phyloP scores from a whole-genome alignment of 2,888 invertebrate genomes.

The Polydrusus tereticollis region DNA sequence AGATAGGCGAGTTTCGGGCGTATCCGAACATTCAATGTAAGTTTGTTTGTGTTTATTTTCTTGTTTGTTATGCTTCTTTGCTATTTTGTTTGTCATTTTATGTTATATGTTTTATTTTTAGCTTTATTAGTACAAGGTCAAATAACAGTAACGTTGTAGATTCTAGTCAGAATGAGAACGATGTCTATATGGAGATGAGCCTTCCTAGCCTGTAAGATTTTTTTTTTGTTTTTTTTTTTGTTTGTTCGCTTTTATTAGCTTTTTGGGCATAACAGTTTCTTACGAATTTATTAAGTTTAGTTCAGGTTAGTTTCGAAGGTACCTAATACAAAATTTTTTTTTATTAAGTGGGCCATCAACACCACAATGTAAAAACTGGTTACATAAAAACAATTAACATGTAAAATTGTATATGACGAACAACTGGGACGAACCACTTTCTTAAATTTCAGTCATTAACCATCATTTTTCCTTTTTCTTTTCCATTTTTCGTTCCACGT shows the following conservation, averaged over 20 bases:
- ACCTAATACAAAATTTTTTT: no score
- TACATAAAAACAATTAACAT: no score
- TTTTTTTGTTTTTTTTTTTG: slow-evolving; percentile 8
- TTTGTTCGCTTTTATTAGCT: neutral
- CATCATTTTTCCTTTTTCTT: no score
- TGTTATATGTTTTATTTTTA: slow-evolving; percentile 26
- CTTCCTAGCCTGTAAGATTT: slow-evolving; percentile 38
- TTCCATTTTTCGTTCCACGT: no score
- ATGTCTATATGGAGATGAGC: slow-evolving; percentile 44
- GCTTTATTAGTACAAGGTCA: slow-evolving; percentile 38
- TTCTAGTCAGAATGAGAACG: slow-evolving; percentile 29
- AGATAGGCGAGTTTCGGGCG: slow-evolving; percentile 71
- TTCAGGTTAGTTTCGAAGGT: no score
- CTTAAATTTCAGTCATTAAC: no score
- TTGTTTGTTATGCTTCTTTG: neutral
- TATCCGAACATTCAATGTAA: slow-evolving; percentile 73
- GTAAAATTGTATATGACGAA: no score
- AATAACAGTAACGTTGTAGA: slow-evolving; percentile 18
- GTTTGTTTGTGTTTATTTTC: slow-evolving; percentile 56
- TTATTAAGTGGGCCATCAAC: no score
- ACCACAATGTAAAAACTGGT: no score
- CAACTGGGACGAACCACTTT: no score
- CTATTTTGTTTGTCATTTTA: neutral
- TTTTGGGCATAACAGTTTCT: no score
- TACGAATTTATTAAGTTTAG: no score